phyloP scores from a whole-genome alignment of 2,113 vertebrate genomes.

The Andinoacara biseriatus region DNA sequence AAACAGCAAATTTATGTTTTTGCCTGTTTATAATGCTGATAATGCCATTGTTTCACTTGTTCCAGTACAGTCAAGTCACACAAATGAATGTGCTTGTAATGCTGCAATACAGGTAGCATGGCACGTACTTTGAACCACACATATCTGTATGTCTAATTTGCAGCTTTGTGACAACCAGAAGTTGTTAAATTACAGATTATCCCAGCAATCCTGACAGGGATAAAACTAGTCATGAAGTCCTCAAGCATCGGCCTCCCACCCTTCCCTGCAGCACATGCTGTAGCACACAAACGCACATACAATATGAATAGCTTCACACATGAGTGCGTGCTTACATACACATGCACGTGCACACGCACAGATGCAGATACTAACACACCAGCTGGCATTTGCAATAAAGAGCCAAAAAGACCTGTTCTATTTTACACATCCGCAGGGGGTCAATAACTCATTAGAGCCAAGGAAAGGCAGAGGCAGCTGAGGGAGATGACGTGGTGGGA shows the following conservation, averaged over 20 bases:
- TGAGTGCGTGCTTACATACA: conserved; percentile 6
- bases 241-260: conserved; percentile 46
- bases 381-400: conserved; percentile 69
- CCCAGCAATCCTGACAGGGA: conserved; percentile 52
- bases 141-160: conserved; percentile 35
- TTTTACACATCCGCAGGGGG: conserved; percentile 74
- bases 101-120: conserved; percentile 6
- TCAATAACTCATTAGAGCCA: conserved; percentile 79
- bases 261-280: conserved; percentile 21
- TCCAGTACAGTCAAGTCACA: neutral
- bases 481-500: conserved; percentile 55
- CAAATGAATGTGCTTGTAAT: neutral
- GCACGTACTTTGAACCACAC: conserved; percentile 11
- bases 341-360: neutral
- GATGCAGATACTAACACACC: conserved; percentile 47
- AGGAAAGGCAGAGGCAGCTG: conserved; percentile 55
- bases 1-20: conserved; percentile 9
- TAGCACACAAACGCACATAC: neutral
- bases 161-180: conserved; percentile 43
- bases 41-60: neutral
- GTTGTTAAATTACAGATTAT: conserved; percentile 68
- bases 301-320: conserved; percentile 49
- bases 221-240: conserved; percentile 55
- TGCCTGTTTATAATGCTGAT: neutral
- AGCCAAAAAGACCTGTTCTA: conserved; percentile 63